Evolutionary conservation across 2,888 invertebrate species (phyloP), one percentile per base, ranked within the genome.

Genomic region (Dioctria linearis): DNA sequence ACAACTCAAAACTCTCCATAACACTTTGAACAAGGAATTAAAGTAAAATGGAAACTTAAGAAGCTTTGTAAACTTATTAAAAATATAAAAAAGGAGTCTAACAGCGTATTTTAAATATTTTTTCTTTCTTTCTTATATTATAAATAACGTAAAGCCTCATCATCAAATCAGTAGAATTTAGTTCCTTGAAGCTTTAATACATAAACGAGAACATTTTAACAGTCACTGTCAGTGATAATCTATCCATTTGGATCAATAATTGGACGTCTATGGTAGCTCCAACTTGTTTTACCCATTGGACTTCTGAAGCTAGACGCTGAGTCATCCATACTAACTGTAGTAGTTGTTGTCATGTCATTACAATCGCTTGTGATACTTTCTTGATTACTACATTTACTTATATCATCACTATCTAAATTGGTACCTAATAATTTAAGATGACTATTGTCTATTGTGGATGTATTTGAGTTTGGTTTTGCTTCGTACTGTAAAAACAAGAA

Each of bases 231-330:
- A 25, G 13, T 13, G 9, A 11, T 46, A 46, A 6, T 54, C 25
- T 86, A 89, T 83, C 89, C 89, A 83, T 89, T 89, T 54, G 89
- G 88, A 85, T 89, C 89, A 66, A 88, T 87, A 82, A 88, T 88
- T 75, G 88, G 87, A 71, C 87, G 86, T 69, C 87, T 86, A 84
- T 87, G 86, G 84, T 67, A 57, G 11, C 54, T 78, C 78, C 66
- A 78, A 78, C 43, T 66, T 25, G 49, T 54, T 67, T 66, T 66
- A 42, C 39, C 39, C 11, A 78, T 25, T 78, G 54, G 54, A 57
- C 37, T 67, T 13, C 65, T 65, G 63, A 54, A 78, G 46, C 61
- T 63, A 42, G 11, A n/a, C 61, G 13, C 61, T 9, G 54, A 51
- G 51, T 79, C 80, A 79, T 82, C 69, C 66, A 80, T 63, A 73